Evolutionary conservation across 2,797 vertebrate species (phyloP).

Genomic region (Aulostomus chinensis): DNA sequence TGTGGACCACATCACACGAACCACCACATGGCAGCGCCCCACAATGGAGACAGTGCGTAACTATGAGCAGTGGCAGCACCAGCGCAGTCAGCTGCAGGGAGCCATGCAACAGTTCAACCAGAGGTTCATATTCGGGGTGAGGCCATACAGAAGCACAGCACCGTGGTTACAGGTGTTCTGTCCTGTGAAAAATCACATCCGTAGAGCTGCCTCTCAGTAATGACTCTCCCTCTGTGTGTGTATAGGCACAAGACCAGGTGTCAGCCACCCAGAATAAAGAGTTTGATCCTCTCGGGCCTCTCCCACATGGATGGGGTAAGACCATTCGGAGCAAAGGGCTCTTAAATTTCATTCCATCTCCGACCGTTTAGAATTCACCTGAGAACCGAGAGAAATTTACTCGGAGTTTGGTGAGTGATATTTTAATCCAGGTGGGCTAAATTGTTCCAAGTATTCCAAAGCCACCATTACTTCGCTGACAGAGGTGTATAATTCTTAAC

Average conservation of each 20-base stretch:
- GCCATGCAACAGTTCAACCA: conserved; percentile 99
- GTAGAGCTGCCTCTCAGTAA: not conserved
- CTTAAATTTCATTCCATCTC: too few species aligned
- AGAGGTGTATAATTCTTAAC: too few species aligned
- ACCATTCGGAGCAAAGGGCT: too few species aligned
- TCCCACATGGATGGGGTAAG: conserved; percentile 98
- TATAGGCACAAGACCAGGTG: conserved; percentile 88
- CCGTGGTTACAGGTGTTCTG: too few species aligned
- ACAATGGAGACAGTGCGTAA: conserved; percentile 94
- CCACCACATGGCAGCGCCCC: conserved; percentile 97
- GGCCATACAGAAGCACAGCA: too few species aligned
- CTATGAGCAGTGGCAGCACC: conserved; percentile 97
- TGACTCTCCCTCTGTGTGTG: not conserved
- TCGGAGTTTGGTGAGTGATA: too few species aligned
- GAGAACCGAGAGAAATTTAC: too few species aligned
- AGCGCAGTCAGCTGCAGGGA: conserved; percentile 95
- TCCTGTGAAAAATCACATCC: not conserved
- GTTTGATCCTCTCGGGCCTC: conserved; percentile 95
- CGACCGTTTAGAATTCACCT: too few species aligned
- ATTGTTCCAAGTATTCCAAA: too few species aligned
- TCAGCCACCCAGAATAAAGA: conserved; percentile 89
- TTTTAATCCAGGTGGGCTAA: too few species aligned
- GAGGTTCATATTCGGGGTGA: conserved; percentile 96
- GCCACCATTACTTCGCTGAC: too few species aligned
- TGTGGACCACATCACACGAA: conserved; percentile 96